Evolutionary conservation across 2,113 vertebrate species (phyloP).

Genomic region (Pimephales promelas): DNA sequence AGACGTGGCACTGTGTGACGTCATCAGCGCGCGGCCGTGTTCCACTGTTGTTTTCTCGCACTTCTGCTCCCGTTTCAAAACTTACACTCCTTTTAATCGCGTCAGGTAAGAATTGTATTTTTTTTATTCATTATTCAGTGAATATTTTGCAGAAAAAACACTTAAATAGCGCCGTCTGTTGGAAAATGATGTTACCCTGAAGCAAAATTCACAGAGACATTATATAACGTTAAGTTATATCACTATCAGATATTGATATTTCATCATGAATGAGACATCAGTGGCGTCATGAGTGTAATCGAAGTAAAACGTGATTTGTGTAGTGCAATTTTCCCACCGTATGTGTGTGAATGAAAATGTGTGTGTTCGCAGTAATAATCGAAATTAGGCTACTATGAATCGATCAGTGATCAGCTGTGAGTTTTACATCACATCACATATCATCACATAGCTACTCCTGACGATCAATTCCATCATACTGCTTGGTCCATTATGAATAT

Average conservation of each 20-base stretch:
- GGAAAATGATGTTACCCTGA: background rate
- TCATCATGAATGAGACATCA: background rate
- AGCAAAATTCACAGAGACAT: background rate
- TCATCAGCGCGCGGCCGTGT: slow-evolving; percentile 68
- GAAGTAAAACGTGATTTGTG: background rate
- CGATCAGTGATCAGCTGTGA: background rate
- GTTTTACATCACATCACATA: background rate
- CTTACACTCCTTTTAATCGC: background rate
- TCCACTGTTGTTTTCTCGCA: background rate
- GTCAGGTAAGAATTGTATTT: background rate
- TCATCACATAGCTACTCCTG: background rate
- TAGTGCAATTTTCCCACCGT: background rate
- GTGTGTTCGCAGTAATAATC: background rate
- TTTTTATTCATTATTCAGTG: background rate
- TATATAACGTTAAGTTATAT: background rate
- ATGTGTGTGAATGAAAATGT: background rate
- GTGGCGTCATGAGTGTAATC: background rate
- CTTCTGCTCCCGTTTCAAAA: background rate
- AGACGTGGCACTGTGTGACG: slow-evolving; percentile 76
- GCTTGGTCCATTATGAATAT: background rate
- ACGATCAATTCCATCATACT: background rate
- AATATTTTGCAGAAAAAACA: background rate
- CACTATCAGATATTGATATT: background rate
- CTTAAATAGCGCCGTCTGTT: background rate
- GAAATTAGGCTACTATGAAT: too few relatives aligned